Conservation (phyloP, 2,888 invertebrate genomes). For the Anarsia innoxiella region DNA sequence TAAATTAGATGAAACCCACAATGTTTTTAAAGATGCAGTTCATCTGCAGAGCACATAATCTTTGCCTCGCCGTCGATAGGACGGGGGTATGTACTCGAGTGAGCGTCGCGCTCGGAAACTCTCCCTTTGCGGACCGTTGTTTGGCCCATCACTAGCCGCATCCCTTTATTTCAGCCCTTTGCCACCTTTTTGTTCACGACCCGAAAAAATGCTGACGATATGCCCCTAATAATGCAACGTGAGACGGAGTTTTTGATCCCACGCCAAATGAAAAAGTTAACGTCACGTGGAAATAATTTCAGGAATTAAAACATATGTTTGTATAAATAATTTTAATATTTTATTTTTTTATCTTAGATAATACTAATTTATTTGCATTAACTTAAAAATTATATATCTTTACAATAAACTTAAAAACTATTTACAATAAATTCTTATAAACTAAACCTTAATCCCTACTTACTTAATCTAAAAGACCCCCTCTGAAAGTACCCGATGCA, state of each 20-base stretch:
- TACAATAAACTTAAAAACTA: too few species aligned
- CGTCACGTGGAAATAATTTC: too few species aligned
- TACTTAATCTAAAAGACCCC: background rate
- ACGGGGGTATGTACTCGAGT: conserved; percentile 14
- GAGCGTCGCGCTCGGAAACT: conserved; percentile 12
- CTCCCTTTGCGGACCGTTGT: conserved; percentile 7
- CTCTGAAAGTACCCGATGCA: background rate
- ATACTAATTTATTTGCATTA: too few species aligned
- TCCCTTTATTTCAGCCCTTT: conserved; percentile 2
- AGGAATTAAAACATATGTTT: too few species aligned
- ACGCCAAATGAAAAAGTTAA: conserved; percentile 1
- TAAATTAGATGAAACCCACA: too few species aligned
- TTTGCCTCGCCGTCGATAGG: conserved; percentile 5
- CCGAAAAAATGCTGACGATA: background rate
- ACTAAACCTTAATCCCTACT: too few species aligned
- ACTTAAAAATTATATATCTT: too few species aligned
- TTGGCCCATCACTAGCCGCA: conserved; percentile 2
- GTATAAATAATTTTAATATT: too few species aligned
- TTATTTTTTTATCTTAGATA: too few species aligned
- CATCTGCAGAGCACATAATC: background rate
- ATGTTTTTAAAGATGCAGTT: too few species aligned
- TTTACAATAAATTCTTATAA: too few species aligned
- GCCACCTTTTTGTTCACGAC: background rate
- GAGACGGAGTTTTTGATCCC: conserved; percentile 1
- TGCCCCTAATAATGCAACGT: conserved; percentile 1